phyloP scores from a whole-genome alignment of 2,797 vertebrate species.

The Pygocentrus nattereri region DNA sequence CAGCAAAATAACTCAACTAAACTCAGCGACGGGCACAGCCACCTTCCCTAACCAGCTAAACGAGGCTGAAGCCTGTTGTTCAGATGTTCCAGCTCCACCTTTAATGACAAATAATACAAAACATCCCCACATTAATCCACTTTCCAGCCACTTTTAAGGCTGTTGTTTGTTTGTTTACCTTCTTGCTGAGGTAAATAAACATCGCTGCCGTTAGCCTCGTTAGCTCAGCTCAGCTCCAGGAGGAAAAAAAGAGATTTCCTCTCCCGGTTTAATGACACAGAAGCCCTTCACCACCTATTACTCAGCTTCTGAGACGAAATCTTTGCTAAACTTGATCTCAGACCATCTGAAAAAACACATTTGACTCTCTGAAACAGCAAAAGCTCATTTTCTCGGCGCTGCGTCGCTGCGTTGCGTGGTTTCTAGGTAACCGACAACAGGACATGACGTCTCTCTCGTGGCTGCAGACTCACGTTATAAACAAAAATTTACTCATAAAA shows the following conservation, averaged over 20 bases:
- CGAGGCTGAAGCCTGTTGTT: too few species aligned
- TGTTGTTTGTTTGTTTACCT: conserved; percentile 88
- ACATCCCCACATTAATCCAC: neutral
- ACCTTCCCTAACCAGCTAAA: neutral
- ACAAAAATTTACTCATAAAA: neutral
- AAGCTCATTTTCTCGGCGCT: neutral
- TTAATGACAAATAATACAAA: too few species aligned
- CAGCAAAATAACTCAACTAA: too few species aligned
- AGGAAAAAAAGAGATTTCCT: too few species aligned
- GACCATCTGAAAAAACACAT: neutral
- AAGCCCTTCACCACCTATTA: neutral
- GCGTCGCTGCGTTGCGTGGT: conserved; percentile 65
- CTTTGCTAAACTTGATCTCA: neutral
- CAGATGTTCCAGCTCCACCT: too few species aligned
- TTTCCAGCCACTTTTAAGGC: neutral
- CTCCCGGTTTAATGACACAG: too few species aligned
- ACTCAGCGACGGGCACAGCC: too few species aligned
- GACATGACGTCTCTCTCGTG: conserved; percentile 53
- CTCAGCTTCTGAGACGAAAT: neutral
- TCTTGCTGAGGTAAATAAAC: conserved; percentile 96
- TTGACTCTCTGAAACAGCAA: neutral
- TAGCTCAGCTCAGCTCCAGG: conserved; percentile 11
- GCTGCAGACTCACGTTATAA: conserved; percentile 2
- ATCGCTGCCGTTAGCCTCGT: conserved; percentile 68
- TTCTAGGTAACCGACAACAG: conserved; percentile 79